Base-by-base conservation (phyloP, 2,888 invertebrate species). In the Cantharis lateralis region DNA sequence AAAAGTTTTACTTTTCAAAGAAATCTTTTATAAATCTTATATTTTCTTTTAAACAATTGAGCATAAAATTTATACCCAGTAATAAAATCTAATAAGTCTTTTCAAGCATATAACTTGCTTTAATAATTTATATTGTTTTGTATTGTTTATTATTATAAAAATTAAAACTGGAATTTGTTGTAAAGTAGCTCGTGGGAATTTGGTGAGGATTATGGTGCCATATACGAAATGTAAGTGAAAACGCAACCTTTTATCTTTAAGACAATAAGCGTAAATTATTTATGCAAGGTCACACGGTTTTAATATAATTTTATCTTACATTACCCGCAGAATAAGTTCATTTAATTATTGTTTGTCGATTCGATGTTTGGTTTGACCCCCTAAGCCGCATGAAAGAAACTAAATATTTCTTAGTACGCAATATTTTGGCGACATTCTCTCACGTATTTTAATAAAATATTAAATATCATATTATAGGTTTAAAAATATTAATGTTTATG, bases 211-310 rank as follows among this genome's bases (percentile, higher is more conserved):
- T 13, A 20, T 64, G 64, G 64, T 64, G 64, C 64, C 64, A 64
- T 64, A 64, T 64, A 77, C 64, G 77, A 77, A 77, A 74, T 70
- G 66, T 26, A 69, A 71, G 77, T 77, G 77, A 77, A 77, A 77
- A 77, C 71, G 71, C 73, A 77, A 77, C 77, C 77, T 77, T 77
- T 77, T 71, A 77, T 77, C 77, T 77, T 63, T 32, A 63, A 76
- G 70, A 77, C 77, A 77, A 77, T 77, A 74, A 71, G 66, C 71
- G 68, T 62, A 74, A 71, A 74, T 77, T 77, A 63, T 74, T 74
- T 74, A 77, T 77, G 74, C 77, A 77, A 77, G 77, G 77, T 77
- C 77, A 32, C 74, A 77, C 77, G 77, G 74, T 64, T 68, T 71
- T 77, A 68, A 77, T 64, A 64, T 18, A 18, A 32, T 32, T 32